Conservation (phyloP, 2,888 invertebrate genomes). For the Thelaira solivaga region DNA sequence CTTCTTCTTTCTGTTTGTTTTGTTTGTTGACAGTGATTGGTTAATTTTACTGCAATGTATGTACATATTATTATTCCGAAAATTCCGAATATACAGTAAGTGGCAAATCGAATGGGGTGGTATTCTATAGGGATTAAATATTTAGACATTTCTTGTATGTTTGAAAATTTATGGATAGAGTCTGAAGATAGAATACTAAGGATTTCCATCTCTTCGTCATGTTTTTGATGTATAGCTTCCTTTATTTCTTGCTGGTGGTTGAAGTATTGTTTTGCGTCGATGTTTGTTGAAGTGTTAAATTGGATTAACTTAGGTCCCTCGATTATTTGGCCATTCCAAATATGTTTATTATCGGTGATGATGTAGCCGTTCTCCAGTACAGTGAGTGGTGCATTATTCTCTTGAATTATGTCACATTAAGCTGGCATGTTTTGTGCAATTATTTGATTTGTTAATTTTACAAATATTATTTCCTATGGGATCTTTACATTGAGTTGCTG, state of each 20-base stretch:
- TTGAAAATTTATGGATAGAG: background rate
- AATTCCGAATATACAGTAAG: background rate
- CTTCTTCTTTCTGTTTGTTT: background rate
- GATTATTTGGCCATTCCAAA: background rate
- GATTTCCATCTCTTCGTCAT: background rate
- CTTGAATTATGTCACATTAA: background rate
- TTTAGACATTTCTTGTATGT: background rate
- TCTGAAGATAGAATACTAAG: background rate
- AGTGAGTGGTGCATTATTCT: background rate
- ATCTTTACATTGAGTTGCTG: background rate
- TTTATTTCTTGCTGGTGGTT: conserved; percentile 3
- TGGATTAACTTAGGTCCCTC: background rate
- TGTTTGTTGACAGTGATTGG: background rate
- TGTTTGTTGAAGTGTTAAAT: background rate
- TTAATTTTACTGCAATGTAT: background rate
- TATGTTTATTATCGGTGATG: background rate
- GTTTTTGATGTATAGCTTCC: background rate
- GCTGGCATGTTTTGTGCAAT: background rate
- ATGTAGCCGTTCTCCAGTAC: background rate
- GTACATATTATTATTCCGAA: background rate
- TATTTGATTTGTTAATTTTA: background rate
- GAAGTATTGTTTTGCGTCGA: background rate
- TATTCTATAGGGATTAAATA: background rate
- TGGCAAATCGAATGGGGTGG: background rate
- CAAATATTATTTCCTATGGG: background rate